Base-by-base conservation (phyloP, 1,140 invertebrate species). In the Bombus superbus region DNA sequence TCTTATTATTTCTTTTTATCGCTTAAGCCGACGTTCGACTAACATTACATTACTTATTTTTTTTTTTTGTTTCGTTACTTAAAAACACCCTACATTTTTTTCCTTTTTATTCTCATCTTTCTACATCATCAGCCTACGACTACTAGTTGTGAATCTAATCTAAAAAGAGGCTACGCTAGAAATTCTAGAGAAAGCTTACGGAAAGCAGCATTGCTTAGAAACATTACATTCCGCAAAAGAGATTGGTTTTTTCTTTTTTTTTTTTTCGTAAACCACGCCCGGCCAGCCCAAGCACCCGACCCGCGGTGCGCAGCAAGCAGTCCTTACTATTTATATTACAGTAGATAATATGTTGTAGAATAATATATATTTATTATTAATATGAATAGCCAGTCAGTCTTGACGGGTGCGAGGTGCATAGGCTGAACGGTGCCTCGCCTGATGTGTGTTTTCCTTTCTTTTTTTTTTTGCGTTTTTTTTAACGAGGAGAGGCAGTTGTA, bases 351-450 rank as follows among this genome's bases (percentile, higher is more conserved):
- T 92, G 91, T 90, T 92, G 91, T 90, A 88, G 91, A 92, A 89
- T 92, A 92, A 91, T 91, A 90, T 87, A 92, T 93, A 92, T 91
- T 86, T 90, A 93, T 93, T 74, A 91, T 92, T 90, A 92, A 93
- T 94, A 93, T 93, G 92, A 94, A 92, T 93, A 94, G 92, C 94
- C 94, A 94, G 93, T 94, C 94, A 94, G 94, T 94, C 93, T 94
- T 94, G 92, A 92, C 93, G 92, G 93, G 93, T 92, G 77, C 92
- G 80, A 90, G 91, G 91, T 94, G 93, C 92, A 90, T 92, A 91
- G 93, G 93, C 92, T 93, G 90, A 92, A 93, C 93, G 91, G 91
- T 92, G 88, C 86, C 88, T 88, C 89, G 71, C 78, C 82, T 84
- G 69, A 78, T 89, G 83, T 38, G 68, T 77, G n/a, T 77, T 74